phyloP scores from a whole-genome alignment of 2,113 vertebrate species.

The Crotalus helleri region DNA sequence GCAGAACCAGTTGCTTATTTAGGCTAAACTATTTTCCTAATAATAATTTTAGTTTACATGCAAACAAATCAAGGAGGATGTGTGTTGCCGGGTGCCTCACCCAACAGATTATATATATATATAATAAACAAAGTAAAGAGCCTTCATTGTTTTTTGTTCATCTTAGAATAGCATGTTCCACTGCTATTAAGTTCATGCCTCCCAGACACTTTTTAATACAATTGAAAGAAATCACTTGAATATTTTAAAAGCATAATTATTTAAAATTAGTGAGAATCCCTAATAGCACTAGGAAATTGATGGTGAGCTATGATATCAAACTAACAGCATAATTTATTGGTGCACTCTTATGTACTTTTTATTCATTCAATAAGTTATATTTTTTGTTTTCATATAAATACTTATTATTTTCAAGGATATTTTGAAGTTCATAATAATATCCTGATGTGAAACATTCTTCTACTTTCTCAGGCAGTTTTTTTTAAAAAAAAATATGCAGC shows the following conservation, averaged over 20 bases:
- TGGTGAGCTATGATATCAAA: constrained; percentile 44
- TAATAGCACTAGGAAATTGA: constrained; percentile 26
- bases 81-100: not conserved
- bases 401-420: constrained; percentile 39
- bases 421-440: constrained; percentile 29
- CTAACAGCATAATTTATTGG: constrained; percentile 47
- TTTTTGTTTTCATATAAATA: constrained; percentile 38
- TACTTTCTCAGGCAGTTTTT: constrained; percentile 4
- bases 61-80: not conserved
- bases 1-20: not conserved
- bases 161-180: not conserved
- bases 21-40: not conserved
- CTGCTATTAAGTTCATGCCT: constrained; percentile 20
- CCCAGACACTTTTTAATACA: constrained; percentile 15
- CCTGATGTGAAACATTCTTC: constrained; percentile 36
- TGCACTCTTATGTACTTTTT: constrained; percentile 18
- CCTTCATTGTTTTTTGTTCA: not conserved
- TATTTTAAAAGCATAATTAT: constrained; percentile 32
- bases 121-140: not conserved
- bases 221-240: constrained; percentile 27
- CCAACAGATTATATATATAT: not conserved
- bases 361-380: constrained; percentile 6
- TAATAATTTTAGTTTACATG: not conserved
- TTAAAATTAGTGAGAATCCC: constrained; percentile 39
- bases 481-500: constrained; percentile 50